These are phyloP conservation scores for Aradophagus sp. DNA, from an alignment of 1,140 invertebrate genomes.

Conservation along the genomic window DNA sequence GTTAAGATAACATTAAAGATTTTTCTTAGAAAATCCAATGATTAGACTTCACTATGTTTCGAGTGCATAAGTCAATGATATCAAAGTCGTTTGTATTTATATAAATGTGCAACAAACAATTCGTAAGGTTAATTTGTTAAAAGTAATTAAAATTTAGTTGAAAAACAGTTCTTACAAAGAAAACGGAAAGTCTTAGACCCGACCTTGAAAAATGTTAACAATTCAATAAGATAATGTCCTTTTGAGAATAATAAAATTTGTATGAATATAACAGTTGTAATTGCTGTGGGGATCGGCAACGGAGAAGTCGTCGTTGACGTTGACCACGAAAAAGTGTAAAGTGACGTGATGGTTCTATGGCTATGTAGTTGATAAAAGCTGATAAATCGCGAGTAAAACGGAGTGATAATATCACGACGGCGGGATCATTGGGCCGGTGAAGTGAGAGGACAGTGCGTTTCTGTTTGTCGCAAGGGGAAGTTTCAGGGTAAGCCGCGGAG, in stretches of 20 bases:
- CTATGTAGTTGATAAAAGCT: constrained; percentile 72
- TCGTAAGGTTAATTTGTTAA: no score
- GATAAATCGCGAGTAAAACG: constrained; percentile 73
- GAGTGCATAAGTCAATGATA: no score
- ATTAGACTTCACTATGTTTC: no score
- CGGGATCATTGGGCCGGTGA: constrained; percentile 41
- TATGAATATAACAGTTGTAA: constrained; percentile 23
- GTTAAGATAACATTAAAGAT: no score
- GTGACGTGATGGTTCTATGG: constrained; percentile 59
- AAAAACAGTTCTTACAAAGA: no score
- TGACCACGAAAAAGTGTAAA: constrained; percentile 56
- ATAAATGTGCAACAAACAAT: no score
- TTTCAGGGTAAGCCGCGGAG: constrained; percentile 20
- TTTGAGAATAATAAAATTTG: constrained; percentile 3
- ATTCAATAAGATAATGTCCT: no score
- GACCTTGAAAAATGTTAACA: no score
- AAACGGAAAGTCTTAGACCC: no score
- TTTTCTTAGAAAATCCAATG: no score
- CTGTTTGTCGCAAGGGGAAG: constrained; percentile 45
- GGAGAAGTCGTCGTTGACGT: constrained; percentile 40
- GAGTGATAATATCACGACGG: constrained; percentile 71
- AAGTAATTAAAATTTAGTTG: no score
- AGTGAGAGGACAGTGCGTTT: constrained; percentile 58
- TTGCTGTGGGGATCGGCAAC: constrained; percentile 15
- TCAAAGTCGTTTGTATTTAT: no score